phyloP scores from a whole-genome alignment of 2,113 vertebrate genomes.

The Seriola aureovittata region DNA sequence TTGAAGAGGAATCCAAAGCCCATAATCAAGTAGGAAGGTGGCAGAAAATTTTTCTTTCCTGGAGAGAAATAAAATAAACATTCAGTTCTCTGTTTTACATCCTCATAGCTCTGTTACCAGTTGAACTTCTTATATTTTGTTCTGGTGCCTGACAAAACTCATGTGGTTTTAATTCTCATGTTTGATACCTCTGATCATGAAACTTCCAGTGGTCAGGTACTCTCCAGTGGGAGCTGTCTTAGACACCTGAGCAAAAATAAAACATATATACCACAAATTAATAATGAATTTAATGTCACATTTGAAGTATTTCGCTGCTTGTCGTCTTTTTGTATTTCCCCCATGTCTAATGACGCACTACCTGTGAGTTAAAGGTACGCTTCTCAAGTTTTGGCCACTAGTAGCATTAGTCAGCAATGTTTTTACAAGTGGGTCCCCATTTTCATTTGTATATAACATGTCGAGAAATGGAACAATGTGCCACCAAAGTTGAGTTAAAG shows the following conservation, averaged over 20 bases:
- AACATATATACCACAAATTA: not conserved
- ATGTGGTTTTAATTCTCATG: not conserved
- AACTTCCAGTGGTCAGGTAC: slow-evolving; percentile 97
- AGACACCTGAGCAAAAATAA: slow-evolving; percentile 87
- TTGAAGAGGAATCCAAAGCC: slow-evolving; percentile 98
- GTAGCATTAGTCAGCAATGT: not conserved
- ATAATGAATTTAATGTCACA: too few relatives aligned
- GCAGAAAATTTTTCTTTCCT: slow-evolving; percentile 99
- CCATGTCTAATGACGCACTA: not conserved
- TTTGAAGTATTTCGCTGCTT: not conserved
- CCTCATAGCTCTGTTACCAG: not conserved
- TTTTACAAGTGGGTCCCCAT: not conserved
- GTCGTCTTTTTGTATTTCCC: too few relatives aligned
- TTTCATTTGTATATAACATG: too few relatives aligned
- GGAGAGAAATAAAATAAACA: slow-evolving; percentile 36
- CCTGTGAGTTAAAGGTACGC: too few relatives aligned
- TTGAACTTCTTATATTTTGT: not conserved
- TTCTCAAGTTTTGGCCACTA: too few relatives aligned
- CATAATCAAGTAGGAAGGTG: slow-evolving; percentile 98
- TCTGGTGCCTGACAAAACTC: not conserved
- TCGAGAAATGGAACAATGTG: too few relatives aligned
- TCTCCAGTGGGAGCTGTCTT: slow-evolving; percentile 98
- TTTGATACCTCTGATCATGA: slow-evolving; percentile 96
- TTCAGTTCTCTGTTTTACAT: not conserved
- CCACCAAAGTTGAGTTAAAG: too few relatives aligned